Base-by-base conservation (phyloP, 2,888 invertebrate species). In the Halictus quadricinctus region DNA sequence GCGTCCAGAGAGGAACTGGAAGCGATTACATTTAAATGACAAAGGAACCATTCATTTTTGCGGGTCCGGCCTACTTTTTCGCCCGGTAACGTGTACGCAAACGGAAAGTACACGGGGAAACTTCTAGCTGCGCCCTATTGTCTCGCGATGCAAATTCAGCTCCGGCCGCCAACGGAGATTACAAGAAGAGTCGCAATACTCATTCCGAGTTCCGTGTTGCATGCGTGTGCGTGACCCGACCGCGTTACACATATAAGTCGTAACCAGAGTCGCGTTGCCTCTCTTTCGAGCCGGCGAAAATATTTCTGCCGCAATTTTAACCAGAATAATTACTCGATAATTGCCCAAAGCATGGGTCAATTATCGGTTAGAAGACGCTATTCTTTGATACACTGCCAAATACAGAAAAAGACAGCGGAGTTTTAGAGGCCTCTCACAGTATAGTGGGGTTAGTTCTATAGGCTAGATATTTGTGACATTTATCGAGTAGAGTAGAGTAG, bases 1-100 rank as follows among this genome's bases (percentile, higher is more conserved):
- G 69, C 18, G 50, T 48, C 50, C 58, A 66, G 70, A 74, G 58
- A 76, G 54, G 66, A 78, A 76, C 58, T 46, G 74, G 79, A 81
- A 85, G 79, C 79, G 87, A 85, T 85, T 80, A 80, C 77, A 85
- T 83, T 85, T 83, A 80, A 85, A 85, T 85, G 83, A 85, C 83
- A 83, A 85, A 83, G 79, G 77, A 66, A 74, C 76, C 48, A 77
- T 85, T 78, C 84, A 80, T 80, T 84, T 84, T 84, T 84, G 78
- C 83, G 13, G 80, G 84, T 6, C 18, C 80, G 85, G 84, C 85
- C 85, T 80, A 85, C 80, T 84, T 86, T 85, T 83, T 70, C 72
- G 72, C 48, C 76, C 54, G 72, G 13, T 69, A 69, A 78, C 74
- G 76, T 76, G 85, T 72, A 86, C 80, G 80, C 84, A 79, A 83